A percentile compares a stretch with the other conserved stretches of the same genome.
Evolutionary conservation across 2,797 vertebrate genomes (phyloP).

Genomic region (Labroides dimidiatus): DNA sequence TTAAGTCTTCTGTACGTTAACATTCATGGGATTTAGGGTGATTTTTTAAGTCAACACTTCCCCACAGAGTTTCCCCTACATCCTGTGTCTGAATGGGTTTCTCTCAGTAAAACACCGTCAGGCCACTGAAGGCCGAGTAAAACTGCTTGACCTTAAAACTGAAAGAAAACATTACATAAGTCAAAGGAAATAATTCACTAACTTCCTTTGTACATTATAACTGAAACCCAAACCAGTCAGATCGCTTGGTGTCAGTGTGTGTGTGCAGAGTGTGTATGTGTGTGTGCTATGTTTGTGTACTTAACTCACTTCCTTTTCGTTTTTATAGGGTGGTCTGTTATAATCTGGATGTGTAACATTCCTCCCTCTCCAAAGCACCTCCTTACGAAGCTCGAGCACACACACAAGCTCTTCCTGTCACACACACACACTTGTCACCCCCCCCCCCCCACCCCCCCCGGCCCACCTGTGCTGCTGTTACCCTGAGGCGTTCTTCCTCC

Average conservation of each 20-base stretch:
- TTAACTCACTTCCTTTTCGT: slow-evolving; percentile 54
- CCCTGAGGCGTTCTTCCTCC: slow-evolving; percentile 59
- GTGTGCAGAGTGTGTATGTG: too few relatives aligned
- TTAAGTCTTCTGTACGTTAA: slow-evolving; percentile 15
- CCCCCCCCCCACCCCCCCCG: slow-evolving; percentile 42
- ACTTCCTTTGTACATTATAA: slow-evolving; percentile 43
- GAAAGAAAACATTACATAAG: slow-evolving; percentile 66
- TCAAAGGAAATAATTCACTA: slow-evolving; percentile 57
- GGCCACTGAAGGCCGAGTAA: slow-evolving; percentile 53
- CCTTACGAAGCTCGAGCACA: slow-evolving; percentile 44
- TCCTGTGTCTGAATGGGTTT: slow-evolving; percentile 53
- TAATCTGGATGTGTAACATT: slow-evolving; percentile 77
- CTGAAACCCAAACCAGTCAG: slow-evolving; percentile 32
- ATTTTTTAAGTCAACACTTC: slow-evolving; percentile 53
- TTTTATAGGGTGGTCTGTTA: slow-evolving; percentile 77
- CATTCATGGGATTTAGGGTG: slow-evolving; percentile 34
- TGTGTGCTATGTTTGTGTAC: slow-evolving; percentile 18
- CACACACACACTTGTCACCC: slow-evolving; percentile 28
- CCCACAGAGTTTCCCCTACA: slow-evolving; percentile 1
- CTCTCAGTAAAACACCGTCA: slow-evolving; percentile 58
- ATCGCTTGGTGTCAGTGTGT: slow-evolving; percentile 26
- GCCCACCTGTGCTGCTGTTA: slow-evolving; percentile 73
- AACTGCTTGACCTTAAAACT: slow-evolving; percentile 62
- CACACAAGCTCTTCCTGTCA: slow-evolving; percentile 48
- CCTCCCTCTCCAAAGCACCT: slow-evolving; percentile 68